Evolutionary conservation across 2,797 vertebrate species (phyloP).

Genomic region (Pterois miles): DNA sequence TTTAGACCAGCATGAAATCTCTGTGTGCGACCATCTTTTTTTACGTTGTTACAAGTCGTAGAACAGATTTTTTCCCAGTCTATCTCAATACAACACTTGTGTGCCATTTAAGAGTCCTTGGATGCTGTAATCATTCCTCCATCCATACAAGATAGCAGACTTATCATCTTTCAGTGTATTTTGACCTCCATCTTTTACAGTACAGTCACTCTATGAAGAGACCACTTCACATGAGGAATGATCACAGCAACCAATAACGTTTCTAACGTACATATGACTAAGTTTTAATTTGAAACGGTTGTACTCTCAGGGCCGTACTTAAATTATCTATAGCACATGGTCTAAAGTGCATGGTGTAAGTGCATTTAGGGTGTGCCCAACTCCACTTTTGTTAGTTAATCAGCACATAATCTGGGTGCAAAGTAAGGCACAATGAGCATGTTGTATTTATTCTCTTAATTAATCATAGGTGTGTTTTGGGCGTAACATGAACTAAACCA

Average conservation of each 20-base stretch:
- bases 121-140: neutral
- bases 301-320: too few relatives aligned
- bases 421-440: too few relatives aligned
- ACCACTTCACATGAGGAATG: neutral
- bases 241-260: neutral
- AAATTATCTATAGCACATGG: too few relatives aligned
- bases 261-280: neutral
- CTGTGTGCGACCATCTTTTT: neutral
- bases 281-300: neutral
- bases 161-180: neutral
- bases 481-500: too few relatives aligned
- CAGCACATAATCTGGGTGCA: too few relatives aligned
- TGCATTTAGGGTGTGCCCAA: too few relatives aligned
- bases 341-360: too few relatives aligned
- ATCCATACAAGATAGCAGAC: neutral
- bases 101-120: neutral
- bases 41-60: too few relatives aligned
- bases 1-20: neutral
- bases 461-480: neutral
- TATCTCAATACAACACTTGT: neutral
- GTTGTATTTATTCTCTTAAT: neutral
- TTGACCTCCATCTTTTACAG: neutral
- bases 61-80: too few relatives aligned
- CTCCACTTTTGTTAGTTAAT: too few relatives aligned
- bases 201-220: neutral